These are phyloP conservation scores for Ashinkailepas kermadecensis DNA, from an alignment of 2,888 invertebrate species.

Conservation along the genomic window DNA sequence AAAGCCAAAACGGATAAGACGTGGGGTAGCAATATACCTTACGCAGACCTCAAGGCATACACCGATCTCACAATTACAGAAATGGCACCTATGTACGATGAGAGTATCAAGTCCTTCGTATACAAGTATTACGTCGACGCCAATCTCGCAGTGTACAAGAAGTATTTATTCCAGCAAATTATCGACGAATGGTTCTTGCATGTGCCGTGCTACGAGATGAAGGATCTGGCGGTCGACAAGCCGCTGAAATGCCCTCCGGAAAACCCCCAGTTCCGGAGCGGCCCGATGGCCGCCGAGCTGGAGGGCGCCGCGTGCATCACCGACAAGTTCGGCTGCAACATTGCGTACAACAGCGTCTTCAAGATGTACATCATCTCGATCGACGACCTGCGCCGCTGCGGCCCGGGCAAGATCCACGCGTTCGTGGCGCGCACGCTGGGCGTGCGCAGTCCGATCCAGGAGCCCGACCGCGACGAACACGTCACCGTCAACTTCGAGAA, in stretches of 20 bases:
- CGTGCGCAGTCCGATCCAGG: slow-evolving; percentile 4
- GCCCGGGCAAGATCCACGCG: background rate
- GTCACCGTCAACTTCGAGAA: slow-evolving; percentile 17
- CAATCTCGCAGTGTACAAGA: background rate
- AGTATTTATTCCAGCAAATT: background rate
- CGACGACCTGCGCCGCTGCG: background rate
- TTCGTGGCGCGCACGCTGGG: background rate
- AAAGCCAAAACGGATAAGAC: background rate
- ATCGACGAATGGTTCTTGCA: slow-evolving; percentile 3
- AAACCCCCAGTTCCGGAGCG: background rate
- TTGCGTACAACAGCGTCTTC: background rate
- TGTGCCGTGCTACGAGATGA: background rate
- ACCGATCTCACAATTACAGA: background rate
- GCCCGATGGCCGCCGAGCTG: background rate
- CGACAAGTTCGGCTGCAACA: background rate
- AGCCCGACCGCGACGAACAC: slow-evolving; percentile 9
- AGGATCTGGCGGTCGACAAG: background rate
- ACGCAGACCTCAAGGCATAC: background rate
- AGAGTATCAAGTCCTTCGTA: background rate
- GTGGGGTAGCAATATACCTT: background rate
- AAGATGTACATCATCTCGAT: slow-evolving; percentile 2
- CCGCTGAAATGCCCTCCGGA: background rate
- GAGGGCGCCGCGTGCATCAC: background rate
- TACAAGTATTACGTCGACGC: background rate
- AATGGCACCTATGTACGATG: background rate